Percentiles rank a stretch among this genome's conserved stretches.
Evolutionary conservation across 1,140 invertebrate genomes (phyloP).

Genomic region (Pogonomyrmex barbatus): DNA sequence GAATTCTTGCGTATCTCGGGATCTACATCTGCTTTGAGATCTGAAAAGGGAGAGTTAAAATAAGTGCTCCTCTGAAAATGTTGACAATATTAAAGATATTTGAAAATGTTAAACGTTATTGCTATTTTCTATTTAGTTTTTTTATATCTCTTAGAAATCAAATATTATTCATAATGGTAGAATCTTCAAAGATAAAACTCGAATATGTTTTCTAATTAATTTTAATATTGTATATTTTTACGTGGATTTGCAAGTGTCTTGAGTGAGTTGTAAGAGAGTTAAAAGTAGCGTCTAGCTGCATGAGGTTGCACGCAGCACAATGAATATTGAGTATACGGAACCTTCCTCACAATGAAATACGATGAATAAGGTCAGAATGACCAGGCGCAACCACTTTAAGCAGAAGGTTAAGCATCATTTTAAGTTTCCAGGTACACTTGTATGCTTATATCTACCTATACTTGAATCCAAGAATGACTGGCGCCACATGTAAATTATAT

Average conservation of each 20-base stretch:
- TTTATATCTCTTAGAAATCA: background rate
- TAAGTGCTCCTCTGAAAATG: background rate
- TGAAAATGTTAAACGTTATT: background rate
- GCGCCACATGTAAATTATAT: slow-evolving; percentile 44
- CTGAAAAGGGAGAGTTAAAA: slow-evolving; percentile 4
- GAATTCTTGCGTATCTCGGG: background rate
- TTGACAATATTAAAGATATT: slow-evolving; percentile 23
- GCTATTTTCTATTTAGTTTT: background rate
- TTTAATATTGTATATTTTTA: background rate
- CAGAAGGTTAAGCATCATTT: slow-evolving; percentile 44
- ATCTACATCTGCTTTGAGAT: background rate
- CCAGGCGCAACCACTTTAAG: slow-evolving; percentile 41
- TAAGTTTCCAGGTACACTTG: slow-evolving; percentile 23
- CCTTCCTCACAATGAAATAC: slow-evolving; percentile 8
- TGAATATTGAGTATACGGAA: slow-evolving; percentile 23
- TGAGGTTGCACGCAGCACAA: background rate
- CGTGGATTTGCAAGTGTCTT: background rate
- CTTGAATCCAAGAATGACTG: slow-evolving; percentile 27
- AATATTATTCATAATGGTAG: background rate
- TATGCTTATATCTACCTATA: slow-evolving; percentile 21
- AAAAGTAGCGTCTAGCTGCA: background rate
- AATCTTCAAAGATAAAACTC: background rate
- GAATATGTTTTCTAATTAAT: background rate
- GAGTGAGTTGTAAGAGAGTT: slow-evolving; percentile 9
- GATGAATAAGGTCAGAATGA: slow-evolving; percentile 37